A percentile compares a stretch with the other conserved stretches of the same genome.
Evolutionary conservation across 2,888 invertebrate species (phyloP).

Genomic region (Palloptera scutellata): DNA sequence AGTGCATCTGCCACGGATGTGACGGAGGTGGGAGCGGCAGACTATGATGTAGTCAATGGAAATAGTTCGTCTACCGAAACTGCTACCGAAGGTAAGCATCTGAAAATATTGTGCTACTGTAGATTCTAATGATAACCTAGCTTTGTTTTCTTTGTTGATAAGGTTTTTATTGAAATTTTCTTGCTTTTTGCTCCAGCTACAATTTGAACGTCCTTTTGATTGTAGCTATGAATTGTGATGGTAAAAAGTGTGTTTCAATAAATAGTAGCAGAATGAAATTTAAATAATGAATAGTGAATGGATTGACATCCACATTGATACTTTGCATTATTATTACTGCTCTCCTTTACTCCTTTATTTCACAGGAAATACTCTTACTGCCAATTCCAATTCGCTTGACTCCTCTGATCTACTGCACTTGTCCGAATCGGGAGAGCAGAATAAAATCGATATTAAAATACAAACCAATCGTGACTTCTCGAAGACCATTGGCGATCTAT

Average conservation of each 20-base stretch:
- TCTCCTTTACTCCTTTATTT: not conserved
- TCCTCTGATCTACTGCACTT: conserved; percentile 5
- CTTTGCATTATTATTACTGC: not conserved
- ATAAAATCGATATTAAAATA: conserved; percentile 64
- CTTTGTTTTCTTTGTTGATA: too few species aligned
- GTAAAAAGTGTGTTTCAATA: too few species aligned
- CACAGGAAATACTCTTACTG: conserved; percentile 18
- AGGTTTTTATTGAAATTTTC: too few species aligned
- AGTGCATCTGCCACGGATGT: conserved; percentile 34
- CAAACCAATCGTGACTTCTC: conserved; percentile 64
- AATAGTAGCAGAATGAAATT: too few species aligned
- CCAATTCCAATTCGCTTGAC: conserved; percentile 19
- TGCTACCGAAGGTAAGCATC: conserved; percentile 45
- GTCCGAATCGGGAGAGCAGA: conserved; percentile 44
- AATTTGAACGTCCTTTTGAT: too few species aligned
- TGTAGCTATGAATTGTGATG: too few species aligned
- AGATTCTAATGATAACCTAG: not conserved
- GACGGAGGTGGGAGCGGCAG: conserved; percentile 32
- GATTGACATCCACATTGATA: too few species aligned
- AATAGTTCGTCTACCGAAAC: conserved; percentile 44
- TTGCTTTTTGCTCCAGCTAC: too few species aligned
- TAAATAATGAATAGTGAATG: too few species aligned
- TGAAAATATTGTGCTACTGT: not conserved
- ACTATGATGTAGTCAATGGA: conserved; percentile 31
- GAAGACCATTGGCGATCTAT: conserved; percentile 63